Evolutionary conservation across 2,888 invertebrate species (phyloP).

Genomic region (Arrhopalites spinosus): DNA sequence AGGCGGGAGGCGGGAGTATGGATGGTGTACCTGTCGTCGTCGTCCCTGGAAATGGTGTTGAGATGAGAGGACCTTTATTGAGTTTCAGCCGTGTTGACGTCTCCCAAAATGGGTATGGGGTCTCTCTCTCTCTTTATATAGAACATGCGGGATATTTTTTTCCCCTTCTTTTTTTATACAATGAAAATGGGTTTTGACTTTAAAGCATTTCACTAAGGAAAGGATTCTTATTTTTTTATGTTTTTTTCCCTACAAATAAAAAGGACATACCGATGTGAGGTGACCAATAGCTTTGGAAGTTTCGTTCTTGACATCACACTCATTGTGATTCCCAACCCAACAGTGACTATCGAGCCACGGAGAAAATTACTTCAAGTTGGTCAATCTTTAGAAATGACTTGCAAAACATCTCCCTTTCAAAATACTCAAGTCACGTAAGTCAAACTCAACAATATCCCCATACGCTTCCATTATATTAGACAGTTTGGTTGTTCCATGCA

Average conservation of each 20-base stretch:
- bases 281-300: constrained; percentile 45
- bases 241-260: too few species aligned
- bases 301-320: constrained; percentile 39
- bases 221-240: too few species aligned
- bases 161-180: too few species aligned
- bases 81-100: constrained; percentile 39
- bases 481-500: background rate
- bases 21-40: constrained; percentile 39
- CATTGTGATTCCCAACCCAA: constrained; percentile 30
- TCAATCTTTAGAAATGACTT: constrained; percentile 47
- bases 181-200: too few species aligned
- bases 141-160: too few species aligned
- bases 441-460: background rate
- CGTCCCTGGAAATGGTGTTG: constrained; percentile 36
- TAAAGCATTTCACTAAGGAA: too few species aligned
- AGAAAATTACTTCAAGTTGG: constrained; percentile 41
- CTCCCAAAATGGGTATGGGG: constrained; percentile 40
- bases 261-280: constrained; percentile 48
- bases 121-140: too few species aligned
- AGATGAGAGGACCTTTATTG: constrained; percentile 44
- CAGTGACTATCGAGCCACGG: constrained; percentile 34
- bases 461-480: background rate
- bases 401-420: constrained; percentile 42
- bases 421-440: constrained; percentile 39
- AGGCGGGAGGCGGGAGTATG: constrained; percentile 15